Evolutionary conservation across 2,888 invertebrate genomes (phyloP).

Genomic region (Phanerotoma sp.): DNA sequence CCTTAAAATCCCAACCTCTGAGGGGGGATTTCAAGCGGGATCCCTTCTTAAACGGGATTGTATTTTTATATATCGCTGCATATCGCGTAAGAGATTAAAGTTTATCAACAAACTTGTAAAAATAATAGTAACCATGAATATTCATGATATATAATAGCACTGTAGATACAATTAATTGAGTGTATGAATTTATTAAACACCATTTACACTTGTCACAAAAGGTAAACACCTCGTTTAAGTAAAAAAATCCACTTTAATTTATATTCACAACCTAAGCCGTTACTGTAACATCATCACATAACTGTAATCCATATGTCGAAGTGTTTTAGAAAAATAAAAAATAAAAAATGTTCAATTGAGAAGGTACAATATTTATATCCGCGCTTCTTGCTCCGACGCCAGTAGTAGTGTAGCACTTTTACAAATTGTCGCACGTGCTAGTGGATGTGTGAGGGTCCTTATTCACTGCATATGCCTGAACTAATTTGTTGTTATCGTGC

Average conservation of each 20-base stretch:
- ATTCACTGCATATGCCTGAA: too few relatives aligned
- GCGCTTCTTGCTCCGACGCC: background rate
- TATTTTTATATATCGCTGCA: background rate
- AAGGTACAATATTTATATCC: too few relatives aligned
- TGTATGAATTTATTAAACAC: background rate
- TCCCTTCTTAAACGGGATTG: background rate
- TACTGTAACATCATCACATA: too few relatives aligned
- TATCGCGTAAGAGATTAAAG: background rate
- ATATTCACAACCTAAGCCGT: too few relatives aligned
- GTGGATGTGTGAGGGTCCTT: too few relatives aligned
- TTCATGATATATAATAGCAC: slow-evolving; percentile 32
- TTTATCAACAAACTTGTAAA: background rate
- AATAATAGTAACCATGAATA: too few relatives aligned
- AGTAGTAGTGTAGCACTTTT: too few relatives aligned
- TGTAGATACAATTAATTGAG: slow-evolving; percentile 20
- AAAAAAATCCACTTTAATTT: background rate
- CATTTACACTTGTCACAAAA: background rate
- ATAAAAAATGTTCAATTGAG: background rate
- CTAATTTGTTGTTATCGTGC: too few relatives aligned
- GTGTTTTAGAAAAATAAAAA: too few relatives aligned
- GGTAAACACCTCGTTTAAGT: too few relatives aligned
- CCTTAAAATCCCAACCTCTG: background rate
- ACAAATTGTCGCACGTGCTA: too few relatives aligned
- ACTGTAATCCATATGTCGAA: too few relatives aligned
- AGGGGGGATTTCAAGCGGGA: background rate